Evolutionary conservation across 2,888 invertebrate genomes (phyloP).

Genomic region (Drosophila histrio): DNA sequence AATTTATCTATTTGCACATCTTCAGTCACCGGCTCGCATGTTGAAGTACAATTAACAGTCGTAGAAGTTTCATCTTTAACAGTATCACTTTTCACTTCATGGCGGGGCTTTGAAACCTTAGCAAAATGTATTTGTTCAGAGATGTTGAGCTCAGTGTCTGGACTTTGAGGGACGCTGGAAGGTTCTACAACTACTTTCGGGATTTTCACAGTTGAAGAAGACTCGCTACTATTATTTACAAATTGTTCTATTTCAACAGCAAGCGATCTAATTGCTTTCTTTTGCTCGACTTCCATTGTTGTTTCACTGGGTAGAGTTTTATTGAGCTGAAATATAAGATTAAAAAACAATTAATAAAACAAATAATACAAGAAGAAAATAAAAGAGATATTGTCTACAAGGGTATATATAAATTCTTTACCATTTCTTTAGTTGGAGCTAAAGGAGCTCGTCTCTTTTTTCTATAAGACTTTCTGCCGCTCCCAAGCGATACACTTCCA

Average conservation of each 20-base stretch:
- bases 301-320: background rate
- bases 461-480: slow-evolving; percentile 84
- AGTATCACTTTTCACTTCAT: background rate
- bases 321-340: slow-evolving; percentile 13
- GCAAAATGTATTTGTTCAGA: background rate
- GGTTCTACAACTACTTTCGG: slow-evolving; percentile 6
- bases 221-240: slow-evolving; percentile 48
- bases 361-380: too few species aligned
- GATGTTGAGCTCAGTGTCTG: background rate
- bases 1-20: slow-evolving; percentile 4
- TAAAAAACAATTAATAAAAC: background rate
- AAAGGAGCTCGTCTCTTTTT: slow-evolving; percentile 88
- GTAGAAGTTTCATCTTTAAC: background rate
- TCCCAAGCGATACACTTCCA: slow-evolving; percentile 27
- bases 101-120: background rate
- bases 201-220: background rate
- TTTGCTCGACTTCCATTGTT: slow-evolving; percentile 12
- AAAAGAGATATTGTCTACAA: too few species aligned
- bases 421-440: slow-evolving; percentile 84
- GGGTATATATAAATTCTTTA: slow-evolving; percentile 4
- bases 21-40: slow-evolving; percentile 2
- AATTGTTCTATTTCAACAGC: slow-evolving; percentile 67
- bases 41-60: slow-evolving; percentile 9
- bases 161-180: slow-evolving; percentile 10
- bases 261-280: slow-evolving; percentile 55